Conservation (phyloP, 2,797 vertebrate species). For the Tangara arthus region DNA sequence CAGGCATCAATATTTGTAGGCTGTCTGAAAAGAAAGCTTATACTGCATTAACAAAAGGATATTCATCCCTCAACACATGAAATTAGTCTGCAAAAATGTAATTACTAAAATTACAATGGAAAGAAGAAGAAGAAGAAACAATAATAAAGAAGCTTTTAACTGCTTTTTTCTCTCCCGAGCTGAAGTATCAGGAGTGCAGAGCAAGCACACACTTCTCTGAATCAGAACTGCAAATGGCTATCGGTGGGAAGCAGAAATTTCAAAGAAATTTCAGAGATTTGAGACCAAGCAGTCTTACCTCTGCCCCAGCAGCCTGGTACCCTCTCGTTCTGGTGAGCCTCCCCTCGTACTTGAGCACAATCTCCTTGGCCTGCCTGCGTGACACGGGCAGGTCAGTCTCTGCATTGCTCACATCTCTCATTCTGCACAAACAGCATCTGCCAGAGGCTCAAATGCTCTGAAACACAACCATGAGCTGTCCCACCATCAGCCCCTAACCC, state of each 20-base stretch:
- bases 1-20: not conserved
- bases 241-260: not conserved
- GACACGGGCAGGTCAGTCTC: not conserved
- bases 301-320: constrained; percentile 94
- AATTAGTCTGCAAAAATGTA: not conserved
- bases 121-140: fast-evolving
- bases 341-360: constrained; percentile 93
- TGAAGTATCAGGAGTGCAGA: not conserved
- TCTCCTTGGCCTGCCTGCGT: constrained; percentile 89
- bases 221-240: not conserved
- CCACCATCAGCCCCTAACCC: not conserved
- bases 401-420: not conserved
- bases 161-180: not conserved
- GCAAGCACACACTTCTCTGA: not conserved
- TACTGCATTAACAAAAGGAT: not conserved
- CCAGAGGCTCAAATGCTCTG: not conserved
- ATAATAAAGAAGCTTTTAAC: not conserved
- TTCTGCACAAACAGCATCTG: not conserved
- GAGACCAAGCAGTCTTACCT: constrained; percentile 76
- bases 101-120: not conserved
- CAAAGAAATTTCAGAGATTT: not conserved
- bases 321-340: constrained; percentile 92
- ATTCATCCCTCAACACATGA: not conserved
- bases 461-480: not conserved
- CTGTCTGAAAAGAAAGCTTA: not conserved